Evolutionary conservation across 2,113 vertebrate species (phyloP), one percentile per base, ranked within the genome.

Genomic region (Brachyistius frenatus): DNA sequence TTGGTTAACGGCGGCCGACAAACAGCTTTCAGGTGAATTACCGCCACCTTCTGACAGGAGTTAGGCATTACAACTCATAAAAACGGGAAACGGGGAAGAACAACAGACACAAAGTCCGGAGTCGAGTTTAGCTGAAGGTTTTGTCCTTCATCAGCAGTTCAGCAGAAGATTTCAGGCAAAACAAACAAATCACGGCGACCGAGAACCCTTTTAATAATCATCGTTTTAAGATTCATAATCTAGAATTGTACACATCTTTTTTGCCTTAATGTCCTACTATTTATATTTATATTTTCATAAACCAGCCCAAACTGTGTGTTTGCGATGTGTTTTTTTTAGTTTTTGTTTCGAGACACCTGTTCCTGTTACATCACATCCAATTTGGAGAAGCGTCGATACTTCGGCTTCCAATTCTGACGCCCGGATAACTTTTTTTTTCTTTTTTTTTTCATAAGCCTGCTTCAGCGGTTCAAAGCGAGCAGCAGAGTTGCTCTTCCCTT

Each of bases 331-430:
- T 23, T 23, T 23, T 23, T 23, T 23, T 23, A 23, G 23, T 23
- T 23, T 23, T 23, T 23, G 23, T 23, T 23, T 23, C 23, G 68
- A 78, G 61, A 84, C 64, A 84, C 74, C 72, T 76, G 63, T 52
- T 80, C 64, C 23, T 58, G 60, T 81, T 73, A 37, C 63, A 84
- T 73, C 67, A 61, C 64, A 68, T 41, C 23, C 46, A 47, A 69
- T 56, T 37, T 77, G 16, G 46, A 65, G 55, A 62, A 79, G 78
- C 30, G 61, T 86, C 78, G 57, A 47, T 52, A 69, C 23, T 23
- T 74, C 57, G 61, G 54, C 68, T 78, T 53, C 46, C 72, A 80
- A 39, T 31, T 67, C 32, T 67, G 62, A 83, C 46, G 31, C 53
- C 32, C 14, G 31, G 52, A 65, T 54, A 53, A 80, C 30, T 75